phyloP scores from a whole-genome alignment of 2,888 invertebrate genomes.

The Drosophila siamana region DNA sequence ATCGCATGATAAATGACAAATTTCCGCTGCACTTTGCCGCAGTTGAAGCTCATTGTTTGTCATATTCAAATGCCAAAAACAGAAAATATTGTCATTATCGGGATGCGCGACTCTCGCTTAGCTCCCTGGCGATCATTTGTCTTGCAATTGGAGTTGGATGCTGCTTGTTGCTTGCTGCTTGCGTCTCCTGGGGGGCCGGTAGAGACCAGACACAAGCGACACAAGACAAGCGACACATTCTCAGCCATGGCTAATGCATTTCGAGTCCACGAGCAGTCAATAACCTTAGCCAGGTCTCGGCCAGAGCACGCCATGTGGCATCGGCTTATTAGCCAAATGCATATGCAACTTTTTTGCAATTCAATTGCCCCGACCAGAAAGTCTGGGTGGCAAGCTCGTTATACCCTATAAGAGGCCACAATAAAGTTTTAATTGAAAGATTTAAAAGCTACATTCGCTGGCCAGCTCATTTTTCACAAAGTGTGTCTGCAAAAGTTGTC shows the following conservation, averaged over 20 bases:
- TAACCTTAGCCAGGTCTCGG: slow-evolving; percentile 33
- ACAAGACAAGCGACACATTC: slow-evolving; percentile 21
- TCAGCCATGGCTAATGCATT: slow-evolving; percentile 68
- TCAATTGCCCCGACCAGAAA: slow-evolving; percentile 39
- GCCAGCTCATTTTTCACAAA: too few species aligned
- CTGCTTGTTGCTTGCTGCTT: slow-evolving; percentile 11
- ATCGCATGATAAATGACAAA: slow-evolving; percentile 75
- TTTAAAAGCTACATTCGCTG: neutral
- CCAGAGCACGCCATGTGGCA: neutral
- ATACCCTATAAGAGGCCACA: slow-evolving; percentile 5
- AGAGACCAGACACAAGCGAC: slow-evolving; percentile 6
- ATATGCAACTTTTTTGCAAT: slow-evolving; percentile 32
- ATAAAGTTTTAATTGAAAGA: neutral
- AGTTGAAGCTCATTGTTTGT: slow-evolving; percentile 69
- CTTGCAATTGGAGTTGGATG: slow-evolving; percentile 56
- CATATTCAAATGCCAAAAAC: slow-evolving; percentile 75
- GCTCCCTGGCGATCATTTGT: slow-evolving; percentile 64
- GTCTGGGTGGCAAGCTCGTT: neutral
- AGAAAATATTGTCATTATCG: slow-evolving; percentile 77
- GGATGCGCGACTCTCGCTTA: slow-evolving; percentile 26
- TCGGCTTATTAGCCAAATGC: slow-evolving; percentile 43
- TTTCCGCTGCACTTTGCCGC: slow-evolving; percentile 76
- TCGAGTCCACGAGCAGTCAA: slow-evolving; percentile 35
- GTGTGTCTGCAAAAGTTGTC: too few species aligned
- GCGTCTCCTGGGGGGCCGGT: slow-evolving; percentile 60